Evolutionary conservation across 2,113 vertebrate genomes (phyloP), one percentile per base, ranked within the genome.

Genomic region (Seriola rivoliana): DNA sequence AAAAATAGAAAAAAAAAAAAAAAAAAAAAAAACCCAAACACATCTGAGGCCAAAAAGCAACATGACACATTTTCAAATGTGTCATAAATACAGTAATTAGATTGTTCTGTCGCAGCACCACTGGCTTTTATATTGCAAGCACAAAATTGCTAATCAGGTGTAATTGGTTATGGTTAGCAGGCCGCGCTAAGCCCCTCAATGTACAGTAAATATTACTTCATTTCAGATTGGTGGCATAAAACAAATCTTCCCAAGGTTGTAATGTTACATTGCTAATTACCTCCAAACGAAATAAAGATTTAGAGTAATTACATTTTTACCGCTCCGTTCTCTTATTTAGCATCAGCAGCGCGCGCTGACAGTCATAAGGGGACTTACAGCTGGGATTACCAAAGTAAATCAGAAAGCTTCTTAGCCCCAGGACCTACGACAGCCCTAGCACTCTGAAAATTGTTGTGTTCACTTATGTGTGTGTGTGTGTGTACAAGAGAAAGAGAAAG

Each of bases 341-440:
- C 85, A 75, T 88, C 74, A 70, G 75, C 65, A 32, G 59, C 16
- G 65, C 67, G 74, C 80, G 46, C 78, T 79, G 77, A 81, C 89
- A 82, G 82, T 78, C 80, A 89, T 77, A 55, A 82, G 81, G 80
- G 77, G 85, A 91, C 78, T 89, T 89, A 87, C 83, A 93, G 80
- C 84, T 80, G 85, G 91, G 93, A 93, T 93, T 90, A 93, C 85
- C 79, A 84, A 87, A 90, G 87, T 89, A 92, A 89, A 93, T 89
- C 92, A 84, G 79, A 92, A 91, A 91, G 90, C 91, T 85, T 89
- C 91, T 93, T 92, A 92, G 85, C 88, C 82, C 58, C 91, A 82
- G 80, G 85, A 87, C 85, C 87, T 85, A 71, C n/a, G 58, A 85
- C 82, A 86, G 70, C 19, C 42, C 74, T 75, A 7, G 70, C 75